Conservation (phyloP, 2,888 invertebrate genomes). For the Polylopha cassiicola region DNA sequence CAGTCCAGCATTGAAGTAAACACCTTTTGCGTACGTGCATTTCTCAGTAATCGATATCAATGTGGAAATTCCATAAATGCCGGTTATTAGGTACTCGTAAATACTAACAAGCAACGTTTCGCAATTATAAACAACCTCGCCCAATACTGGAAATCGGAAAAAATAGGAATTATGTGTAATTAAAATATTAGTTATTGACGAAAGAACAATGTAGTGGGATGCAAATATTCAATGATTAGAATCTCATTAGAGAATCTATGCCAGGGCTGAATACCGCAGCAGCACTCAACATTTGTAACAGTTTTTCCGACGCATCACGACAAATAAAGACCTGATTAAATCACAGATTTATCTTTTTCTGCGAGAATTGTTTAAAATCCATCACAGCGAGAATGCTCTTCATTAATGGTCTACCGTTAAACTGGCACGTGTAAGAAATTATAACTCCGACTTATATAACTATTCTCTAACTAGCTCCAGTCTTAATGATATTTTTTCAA, state of each 20-base stretch:
- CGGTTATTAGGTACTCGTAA: too few relatives aligned
- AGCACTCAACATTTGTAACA: neutral
- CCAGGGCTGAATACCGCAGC: constrained; percentile 5
- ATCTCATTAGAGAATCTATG: constrained; percentile 7
- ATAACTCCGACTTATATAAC: constrained; percentile 6
- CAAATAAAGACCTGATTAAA: constrained; percentile 20
- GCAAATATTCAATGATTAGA: constrained; percentile 11
- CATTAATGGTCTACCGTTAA: too few relatives aligned
- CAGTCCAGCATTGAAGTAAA: constrained; percentile 6
- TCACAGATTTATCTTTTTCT: constrained; percentile 15
- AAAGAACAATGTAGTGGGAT: constrained; percentile 6
- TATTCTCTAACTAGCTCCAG: constrained; percentile 2
- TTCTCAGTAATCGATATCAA: constrained; percentile 11
- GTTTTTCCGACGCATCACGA: constrained; percentile 5
- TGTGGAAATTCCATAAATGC: constrained; percentile 13
- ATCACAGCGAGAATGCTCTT: too few relatives aligned
- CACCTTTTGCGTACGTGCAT: constrained; percentile 6
- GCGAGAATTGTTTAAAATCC: constrained; percentile 11
- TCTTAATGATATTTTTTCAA: constrained; percentile 11
- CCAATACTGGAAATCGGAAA: too few relatives aligned
- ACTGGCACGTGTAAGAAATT: constrained; percentile 12
- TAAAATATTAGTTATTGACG: constrained; percentile 7
- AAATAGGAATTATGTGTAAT: constrained; percentile 4
- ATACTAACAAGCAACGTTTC: constrained; percentile 6
- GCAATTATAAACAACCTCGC: constrained; percentile 4